A percentile compares a stretch with the other conserved stretches of the same genome.
Conservation (phyloP, 2,113 vertebrate genomes). For the Hypocryptadius cinnamomeus region DNA sequence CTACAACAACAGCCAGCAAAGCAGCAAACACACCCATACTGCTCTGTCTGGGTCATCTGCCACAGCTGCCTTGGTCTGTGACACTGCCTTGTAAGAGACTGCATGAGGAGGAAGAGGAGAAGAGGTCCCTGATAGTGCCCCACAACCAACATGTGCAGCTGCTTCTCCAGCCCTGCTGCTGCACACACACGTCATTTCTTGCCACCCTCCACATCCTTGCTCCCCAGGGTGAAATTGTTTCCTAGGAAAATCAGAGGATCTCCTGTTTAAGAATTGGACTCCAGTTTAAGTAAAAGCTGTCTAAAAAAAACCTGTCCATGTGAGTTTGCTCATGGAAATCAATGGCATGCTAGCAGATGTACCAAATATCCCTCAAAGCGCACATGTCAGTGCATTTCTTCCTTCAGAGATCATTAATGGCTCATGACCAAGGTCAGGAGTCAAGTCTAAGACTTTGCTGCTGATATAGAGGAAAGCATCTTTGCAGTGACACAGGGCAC, state of each 20-base stretch:
- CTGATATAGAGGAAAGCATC: background rate
- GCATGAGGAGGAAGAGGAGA: background rate
- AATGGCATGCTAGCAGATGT: background rate
- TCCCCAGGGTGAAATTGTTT: background rate
- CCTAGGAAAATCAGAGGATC: background rate
- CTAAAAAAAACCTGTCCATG: background rate
- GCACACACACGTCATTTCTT: background rate
- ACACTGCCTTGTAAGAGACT: background rate
- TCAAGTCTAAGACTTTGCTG: constrained; percentile 6
- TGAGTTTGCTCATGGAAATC: background rate
- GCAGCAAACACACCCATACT: background rate
- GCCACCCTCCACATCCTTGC: fast-evolving
- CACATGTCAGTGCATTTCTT: constrained; percentile 11
- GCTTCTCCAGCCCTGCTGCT: background rate
- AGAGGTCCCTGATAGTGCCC: background rate
- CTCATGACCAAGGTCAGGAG: constrained; percentile 33
- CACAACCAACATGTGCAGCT: background rate
- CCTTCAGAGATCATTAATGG: constrained; percentile 37
- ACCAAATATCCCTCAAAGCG: background rate
- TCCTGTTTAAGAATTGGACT: background rate
- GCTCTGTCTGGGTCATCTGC: background rate
- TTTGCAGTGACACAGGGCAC: constrained; percentile 3
- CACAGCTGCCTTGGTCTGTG: background rate
- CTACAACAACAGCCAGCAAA: background rate
- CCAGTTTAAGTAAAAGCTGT: background rate